These are phyloP conservation scores for Morone saxatilis DNA, from an alignment of 2,113 vertebrate species.

Conservation along the genomic window DNA sequence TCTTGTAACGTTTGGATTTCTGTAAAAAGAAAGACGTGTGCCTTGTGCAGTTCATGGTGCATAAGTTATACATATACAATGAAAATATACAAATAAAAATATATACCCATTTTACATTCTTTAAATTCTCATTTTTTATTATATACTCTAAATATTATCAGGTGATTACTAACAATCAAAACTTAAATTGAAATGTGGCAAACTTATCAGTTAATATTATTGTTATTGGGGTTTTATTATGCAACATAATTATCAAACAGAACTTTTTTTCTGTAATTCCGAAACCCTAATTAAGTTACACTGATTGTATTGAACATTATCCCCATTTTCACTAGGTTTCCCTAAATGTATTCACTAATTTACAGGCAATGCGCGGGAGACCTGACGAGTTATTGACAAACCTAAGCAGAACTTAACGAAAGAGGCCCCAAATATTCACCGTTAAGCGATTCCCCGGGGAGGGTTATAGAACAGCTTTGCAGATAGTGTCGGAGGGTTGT, in stretches of 20 bases:
- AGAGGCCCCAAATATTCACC: constrained; percentile 69
- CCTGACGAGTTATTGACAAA: constrained; percentile 71
- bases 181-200: neutral
- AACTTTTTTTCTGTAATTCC: neutral
- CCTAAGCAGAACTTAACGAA: constrained; percentile 70
- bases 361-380: constrained; percentile 26
- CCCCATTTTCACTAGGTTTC: neutral
- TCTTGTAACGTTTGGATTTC: neutral
- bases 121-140: neutral
- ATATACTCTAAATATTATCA: neutral
- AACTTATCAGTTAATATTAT: neutral
- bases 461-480: constrained; percentile 54
- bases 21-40: neutral
- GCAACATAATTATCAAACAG: neutral
- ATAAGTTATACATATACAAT: neutral
- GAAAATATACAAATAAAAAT: neutral
- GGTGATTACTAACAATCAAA: neutral
- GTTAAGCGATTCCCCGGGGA: constrained; percentile 70
- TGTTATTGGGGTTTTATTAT: neutral
- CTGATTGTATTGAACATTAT: constrained; percentile 4
- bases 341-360: constrained; percentile 35
- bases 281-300: neutral
- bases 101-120: neutral
- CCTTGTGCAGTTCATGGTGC: too few relatives aligned
- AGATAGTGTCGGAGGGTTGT: constrained; percentile 72